Percentiles rank a stretch among this genome's conserved stretches.
These are phyloP conservation scores for Pterois miles DNA, from an alignment of 2,797 vertebrate genomes.

Conservation along the genomic window DNA sequence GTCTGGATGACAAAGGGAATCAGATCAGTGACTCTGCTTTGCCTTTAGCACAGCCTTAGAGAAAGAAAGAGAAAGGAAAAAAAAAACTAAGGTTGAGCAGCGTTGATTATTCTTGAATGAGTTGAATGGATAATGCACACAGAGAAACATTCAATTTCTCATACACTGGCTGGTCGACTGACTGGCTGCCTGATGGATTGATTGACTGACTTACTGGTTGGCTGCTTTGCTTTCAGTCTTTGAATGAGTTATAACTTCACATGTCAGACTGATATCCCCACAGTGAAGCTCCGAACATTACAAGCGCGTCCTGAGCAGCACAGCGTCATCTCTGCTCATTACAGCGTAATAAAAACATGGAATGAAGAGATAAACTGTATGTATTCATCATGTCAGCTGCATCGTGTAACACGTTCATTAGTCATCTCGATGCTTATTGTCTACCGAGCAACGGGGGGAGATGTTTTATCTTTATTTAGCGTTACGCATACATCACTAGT, in stretches of 20 bases:
- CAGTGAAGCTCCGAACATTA: slow-evolving; percentile 3
- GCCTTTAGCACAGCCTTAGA: slow-evolving; percentile 18
- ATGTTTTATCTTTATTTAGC: neutral
- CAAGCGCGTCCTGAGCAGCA: neutral
- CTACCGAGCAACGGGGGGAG: neutral
- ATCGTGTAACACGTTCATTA: neutral
- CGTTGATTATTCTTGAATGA: slow-evolving; percentile 63
- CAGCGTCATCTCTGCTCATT: slow-evolving; percentile 14
- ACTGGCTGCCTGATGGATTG: slow-evolving; percentile 47
- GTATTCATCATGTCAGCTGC: slow-evolving; percentile 16
- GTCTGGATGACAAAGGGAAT: slow-evolving; percentile 52
- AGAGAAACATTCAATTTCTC: slow-evolving; percentile 66
- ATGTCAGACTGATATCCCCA: slow-evolving; percentile 20
- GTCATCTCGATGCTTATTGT: neutral
- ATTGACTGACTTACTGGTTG: slow-evolving; percentile 39
- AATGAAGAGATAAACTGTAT: slow-evolving; percentile 1
- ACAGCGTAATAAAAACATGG: neutral
- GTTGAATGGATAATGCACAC: slow-evolving; percentile 49
- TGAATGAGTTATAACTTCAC: slow-evolving; percentile 33
- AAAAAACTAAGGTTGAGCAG: neutral
- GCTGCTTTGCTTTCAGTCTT: slow-evolving; percentile 47
- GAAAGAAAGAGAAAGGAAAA: neutral
- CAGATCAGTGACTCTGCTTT: slow-evolving; percentile 47
- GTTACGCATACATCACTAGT: neutral
- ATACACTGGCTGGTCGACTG: slow-evolving; percentile 29